These are phyloP conservation scores for Bellardia pandia DNA, from an alignment of 2,888 invertebrate species.

Conservation along the genomic window DNA sequence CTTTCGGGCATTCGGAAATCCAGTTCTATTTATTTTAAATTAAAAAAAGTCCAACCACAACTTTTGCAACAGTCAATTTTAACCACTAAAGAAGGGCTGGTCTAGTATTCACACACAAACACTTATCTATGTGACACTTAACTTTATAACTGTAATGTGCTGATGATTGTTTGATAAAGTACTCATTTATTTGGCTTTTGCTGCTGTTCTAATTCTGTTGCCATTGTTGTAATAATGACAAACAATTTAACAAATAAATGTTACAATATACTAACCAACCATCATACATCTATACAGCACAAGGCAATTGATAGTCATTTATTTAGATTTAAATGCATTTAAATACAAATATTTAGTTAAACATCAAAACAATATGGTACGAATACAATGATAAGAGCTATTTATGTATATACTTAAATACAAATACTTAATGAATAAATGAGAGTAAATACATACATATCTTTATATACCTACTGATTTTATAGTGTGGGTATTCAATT, in stretches of 20 bases:
- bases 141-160: neutral
- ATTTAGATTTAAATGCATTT: conserved; percentile 19
- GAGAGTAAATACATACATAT: neutral
- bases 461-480: neutral
- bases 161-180: neutral
- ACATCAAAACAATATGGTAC: neutral
- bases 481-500: neutral
- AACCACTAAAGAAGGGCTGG: no score
- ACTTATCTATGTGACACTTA: conserved; percentile 9
- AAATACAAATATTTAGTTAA: conserved; percentile 25
- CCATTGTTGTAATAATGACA: conserved; percentile 8
- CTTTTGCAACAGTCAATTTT: no score
- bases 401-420: neutral
- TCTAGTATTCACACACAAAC: neutral
- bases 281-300: neutral
- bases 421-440: neutral
- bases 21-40: no score
- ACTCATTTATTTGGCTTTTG: neutral
- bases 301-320: conserved; percentile 3
- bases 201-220: neutral
- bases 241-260: conserved; percentile 30
- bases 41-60: no score
- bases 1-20: no score
- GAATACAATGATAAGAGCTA: conserved; percentile 12
- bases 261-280: neutral